Evolutionary conservation across 2,888 invertebrate genomes (phyloP).

Genomic region (Eupithecia abbreviata): DNA sequence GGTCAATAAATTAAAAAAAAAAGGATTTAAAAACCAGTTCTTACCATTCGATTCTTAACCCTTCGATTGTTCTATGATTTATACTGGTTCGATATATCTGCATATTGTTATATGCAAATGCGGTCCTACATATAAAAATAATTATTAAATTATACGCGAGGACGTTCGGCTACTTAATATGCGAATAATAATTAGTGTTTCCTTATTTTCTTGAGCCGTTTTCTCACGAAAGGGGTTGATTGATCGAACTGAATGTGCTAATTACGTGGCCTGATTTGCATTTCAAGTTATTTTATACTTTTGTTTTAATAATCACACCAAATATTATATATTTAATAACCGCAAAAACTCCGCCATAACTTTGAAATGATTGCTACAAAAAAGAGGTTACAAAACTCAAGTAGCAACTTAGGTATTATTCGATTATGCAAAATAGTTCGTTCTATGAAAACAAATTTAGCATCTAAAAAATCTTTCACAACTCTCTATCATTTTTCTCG

Average conservation of each 20-base stretch:
- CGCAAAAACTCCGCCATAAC: background rate
- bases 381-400: background rate
- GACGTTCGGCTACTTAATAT: constrained; percentile 72
- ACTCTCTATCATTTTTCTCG: constrained; percentile 44
- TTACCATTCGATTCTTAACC: constrained; percentile 51
- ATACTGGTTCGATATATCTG: constrained; percentile 70
- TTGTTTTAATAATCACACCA: constrained; percentile 11
- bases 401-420: background rate
- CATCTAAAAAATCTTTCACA: constrained; percentile 34
- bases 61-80: constrained; percentile 82
- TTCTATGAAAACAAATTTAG: constrained; percentile 37
- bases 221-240: constrained; percentile 79
- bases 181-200: constrained; percentile 81
- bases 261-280: constrained; percentile 42
- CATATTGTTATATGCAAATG: constrained; percentile 68
- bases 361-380: background rate
- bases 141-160: constrained; percentile 66
- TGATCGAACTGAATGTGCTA: constrained; percentile 59
- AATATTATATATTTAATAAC: background rate
- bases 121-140: constrained; percentile 58
- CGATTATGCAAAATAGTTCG: constrained; percentile 24
- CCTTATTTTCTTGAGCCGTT: constrained; percentile 68
- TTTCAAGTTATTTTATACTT: constrained; percentile 37
- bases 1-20: constrained; percentile 77
- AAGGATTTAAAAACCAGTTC: constrained; percentile 69